Evolutionary conservation across 1,140 invertebrate genomes (phyloP).

Genomic region (Orchestia grillus): DNA sequence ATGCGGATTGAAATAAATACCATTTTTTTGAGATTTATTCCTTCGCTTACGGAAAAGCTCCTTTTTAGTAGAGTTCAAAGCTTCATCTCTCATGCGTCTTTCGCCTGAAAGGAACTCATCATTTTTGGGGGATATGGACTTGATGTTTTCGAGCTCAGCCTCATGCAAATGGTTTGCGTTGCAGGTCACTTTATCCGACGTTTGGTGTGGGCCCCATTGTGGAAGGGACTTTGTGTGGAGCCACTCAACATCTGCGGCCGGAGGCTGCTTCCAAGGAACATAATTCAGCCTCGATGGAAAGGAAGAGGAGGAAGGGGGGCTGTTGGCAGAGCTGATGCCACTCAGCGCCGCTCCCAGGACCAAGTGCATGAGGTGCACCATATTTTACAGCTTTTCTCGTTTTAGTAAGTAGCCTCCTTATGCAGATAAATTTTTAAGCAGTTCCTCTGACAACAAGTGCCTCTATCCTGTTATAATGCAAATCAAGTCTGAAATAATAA

Average conservation of each 20-base stretch:
- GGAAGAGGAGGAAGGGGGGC: background rate
- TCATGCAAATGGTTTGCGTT: conserved; percentile 33
- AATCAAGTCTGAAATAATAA: background rate
- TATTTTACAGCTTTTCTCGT: background rate
- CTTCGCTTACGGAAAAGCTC: background rate
- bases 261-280: conserved; percentile 15
- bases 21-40: background rate
- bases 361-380: background rate
- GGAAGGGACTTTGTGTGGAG: background rate
- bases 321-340: background rate
- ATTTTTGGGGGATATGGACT: background rate
- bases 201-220: background rate
- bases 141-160: background rate
- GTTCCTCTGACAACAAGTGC: background rate
- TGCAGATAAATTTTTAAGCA: background rate
- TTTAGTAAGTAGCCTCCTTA: background rate
- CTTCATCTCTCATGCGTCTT: background rate
- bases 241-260: background rate
- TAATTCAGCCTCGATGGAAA: conserved; percentile 1
- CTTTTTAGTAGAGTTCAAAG: background rate
- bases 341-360: background rate
- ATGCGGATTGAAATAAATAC: background rate
- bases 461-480: background rate
- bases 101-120: background rate
- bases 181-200: conserved; percentile 7